phyloP scores from a whole-genome alignment of 2,888 invertebrate genomes.

The Agonopterix arenella region DNA sequence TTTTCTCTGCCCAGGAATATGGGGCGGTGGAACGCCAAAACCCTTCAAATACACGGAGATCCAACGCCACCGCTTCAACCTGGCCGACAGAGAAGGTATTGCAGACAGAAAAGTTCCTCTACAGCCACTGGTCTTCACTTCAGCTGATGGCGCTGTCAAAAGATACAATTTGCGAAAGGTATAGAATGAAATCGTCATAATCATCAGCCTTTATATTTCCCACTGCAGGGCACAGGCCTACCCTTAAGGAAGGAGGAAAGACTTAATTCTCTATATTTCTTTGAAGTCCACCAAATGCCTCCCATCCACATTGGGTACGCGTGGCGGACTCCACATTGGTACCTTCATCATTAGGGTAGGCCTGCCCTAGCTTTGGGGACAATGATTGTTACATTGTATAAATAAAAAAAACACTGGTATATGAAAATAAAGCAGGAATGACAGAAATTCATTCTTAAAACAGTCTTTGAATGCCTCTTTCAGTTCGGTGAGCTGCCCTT shows the following conservation, averaged over 20 bases:
- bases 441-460: not conserved
- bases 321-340: too few species aligned
- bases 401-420: too few species aligned
- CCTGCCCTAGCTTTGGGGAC: too few species aligned
- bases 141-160: constrained; percentile 91
- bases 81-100: constrained; percentile 91
- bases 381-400: too few species aligned
- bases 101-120: constrained; percentile 96
- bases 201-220: not conserved
- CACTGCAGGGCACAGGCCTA: not conserved
- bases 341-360: too few species aligned
- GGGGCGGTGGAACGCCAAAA: constrained; percentile 96
- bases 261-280: too few species aligned
- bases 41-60: constrained; percentile 98
- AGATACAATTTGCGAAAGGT: constrained; percentile 97
- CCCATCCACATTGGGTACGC: too few species aligned
- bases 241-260: not conserved
- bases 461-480: not conserved
- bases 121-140: constrained; percentile 93
- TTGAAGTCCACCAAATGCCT: too few species aligned
- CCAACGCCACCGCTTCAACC: constrained; percentile 92
- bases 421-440: too few species aligned
- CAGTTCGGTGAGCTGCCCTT: constrained; percentile 97
- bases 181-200: constrained; percentile 13
- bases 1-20: constrained; percentile 74